These are phyloP conservation scores for Spilogale gracilis DNA, from an alignment of 2,113 vertebrate species.

Conservation along the genomic window DNA sequence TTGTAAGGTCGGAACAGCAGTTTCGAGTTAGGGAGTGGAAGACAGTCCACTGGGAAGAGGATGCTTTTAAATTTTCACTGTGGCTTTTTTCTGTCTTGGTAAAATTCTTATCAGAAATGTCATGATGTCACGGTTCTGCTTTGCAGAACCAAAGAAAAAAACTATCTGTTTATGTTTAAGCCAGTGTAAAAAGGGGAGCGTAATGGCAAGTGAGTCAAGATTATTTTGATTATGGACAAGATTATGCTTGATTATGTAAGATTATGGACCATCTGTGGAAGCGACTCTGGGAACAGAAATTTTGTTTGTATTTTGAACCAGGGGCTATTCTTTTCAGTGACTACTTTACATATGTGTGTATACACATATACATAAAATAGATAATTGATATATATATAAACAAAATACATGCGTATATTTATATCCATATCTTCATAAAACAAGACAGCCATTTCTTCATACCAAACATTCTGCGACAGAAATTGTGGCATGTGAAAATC, in stretches of 20 bases:
- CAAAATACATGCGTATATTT: background rate
- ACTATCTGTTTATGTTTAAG: background rate
- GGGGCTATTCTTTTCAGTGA: background rate
- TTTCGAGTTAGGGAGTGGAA: background rate
- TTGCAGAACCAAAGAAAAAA: background rate
- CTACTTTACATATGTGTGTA: background rate
- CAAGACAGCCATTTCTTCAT: background rate
- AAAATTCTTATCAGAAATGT: background rate
- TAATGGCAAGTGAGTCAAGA: background rate
- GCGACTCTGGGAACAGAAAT: background rate
- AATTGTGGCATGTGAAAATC: background rate
- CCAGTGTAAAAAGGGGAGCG: background rate
- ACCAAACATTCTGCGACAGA: background rate
- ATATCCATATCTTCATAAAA: background rate
- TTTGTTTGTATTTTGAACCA: background rate
- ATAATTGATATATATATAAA: background rate
- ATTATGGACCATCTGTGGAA: background rate
- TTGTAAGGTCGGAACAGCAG: background rate
- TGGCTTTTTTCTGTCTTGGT: background rate
- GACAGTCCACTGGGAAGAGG: background rate
- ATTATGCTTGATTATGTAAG: background rate
- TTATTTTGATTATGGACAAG: too few species aligned
- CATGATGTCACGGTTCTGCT: background rate
- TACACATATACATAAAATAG: background rate
- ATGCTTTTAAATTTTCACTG: background rate